Evolutionary conservation across 2,113 vertebrate species (phyloP), one percentile per base, ranked within the genome.

Genomic region (Amia ocellicauda): DNA sequence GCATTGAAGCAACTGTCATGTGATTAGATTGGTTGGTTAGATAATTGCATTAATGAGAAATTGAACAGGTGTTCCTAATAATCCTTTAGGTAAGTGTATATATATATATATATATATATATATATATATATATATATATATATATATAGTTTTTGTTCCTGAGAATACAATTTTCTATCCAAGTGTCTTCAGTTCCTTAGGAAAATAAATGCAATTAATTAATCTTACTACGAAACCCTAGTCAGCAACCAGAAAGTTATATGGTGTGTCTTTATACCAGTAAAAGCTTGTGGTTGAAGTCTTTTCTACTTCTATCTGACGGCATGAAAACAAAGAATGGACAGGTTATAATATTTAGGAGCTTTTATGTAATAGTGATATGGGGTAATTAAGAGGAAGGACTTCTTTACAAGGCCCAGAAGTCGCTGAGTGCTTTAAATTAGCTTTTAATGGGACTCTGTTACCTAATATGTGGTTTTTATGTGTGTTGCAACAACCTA

Each of bases 401-500:
- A 82, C 80, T 85, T 77, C 80, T 81, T 86, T 81, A 80, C 69
- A 60, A 63, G 76, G 64, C 66, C 27, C 49, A 43, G 65, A 58
- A 72, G 78, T 73, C 66, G 69, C 73, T 73, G 74, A 79, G 79
- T 76, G 70, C 78, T 73, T 86, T 80, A 85, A 86, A 84, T 85
- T 81, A 85, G 79, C 81, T 78, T 81, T 80, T 86, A 85, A 86
- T 83, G 80, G 75, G 49, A 69, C 74, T 71, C 59, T 86, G 88
- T 89, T 87, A 89, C 80, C 81, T 78, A 86, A 88, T 90, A 85
- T 88, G 86, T 61, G 86, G 79, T 82, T 88, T 71, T 65, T 69
- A 74, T 74, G 75, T 45, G 60, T 78, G 82, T 83, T 84, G 75
- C 73, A 77, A 81, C 82, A 85, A 80, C 84, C 78, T 80, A 74